Evolutionary conservation across 1,140 invertebrate species (phyloP), one percentile per base, ranked within the genome.

Genomic region (Ectropis grisescens): DNA sequence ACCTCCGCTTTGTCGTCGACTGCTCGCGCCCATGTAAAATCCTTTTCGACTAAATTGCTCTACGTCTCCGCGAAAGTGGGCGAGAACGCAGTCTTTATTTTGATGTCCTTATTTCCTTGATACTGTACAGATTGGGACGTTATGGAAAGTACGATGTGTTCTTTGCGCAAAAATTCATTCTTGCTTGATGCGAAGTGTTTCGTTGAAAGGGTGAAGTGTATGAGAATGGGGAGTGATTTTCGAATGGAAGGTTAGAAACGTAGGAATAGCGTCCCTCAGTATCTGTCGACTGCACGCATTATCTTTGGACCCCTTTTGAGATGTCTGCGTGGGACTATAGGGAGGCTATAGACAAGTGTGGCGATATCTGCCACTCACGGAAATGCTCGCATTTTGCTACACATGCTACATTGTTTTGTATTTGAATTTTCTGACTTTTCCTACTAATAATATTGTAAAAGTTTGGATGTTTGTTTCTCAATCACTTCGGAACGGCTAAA

Each of bases 281-380:
- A 46, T 50, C 47, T n/a, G n/a, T n/a, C n/a, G n/a, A 47, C 41
- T 53, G 51, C 41, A 48, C 56, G 47, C 56, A 49, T 57, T 49
- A 58, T 66, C 58, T 65, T 47, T 61, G 51, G 72, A 72, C 65
- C 66, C 65, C 61, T 70, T 72, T 70, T 59, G 65, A 75, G 68
- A 72, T 59, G 72, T 74, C 59, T 70, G 54, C 45, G 48, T 55
- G 54, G 51, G 59, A 53, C 38, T n/a, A n/a, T n/a, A n/a, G n/a
- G n/a, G n/a, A n/a, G n/a, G n/a, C n/a, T n/a, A n/a, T n/a, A n/a
- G n/a, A n/a, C n/a, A n/a, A n/a, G n/a, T n/a, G n/a, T n/a, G 16
- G 26, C 38, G 26, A 39, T 47, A 42, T 37, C 45, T 47, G 47
- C 37, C 35, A 49, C 44, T 45, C 39, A 31, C 28, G 16, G 31